Evolutionary conservation across 1,140 invertebrate species (phyloP).

Genomic region (Spodoptera litura): DNA sequence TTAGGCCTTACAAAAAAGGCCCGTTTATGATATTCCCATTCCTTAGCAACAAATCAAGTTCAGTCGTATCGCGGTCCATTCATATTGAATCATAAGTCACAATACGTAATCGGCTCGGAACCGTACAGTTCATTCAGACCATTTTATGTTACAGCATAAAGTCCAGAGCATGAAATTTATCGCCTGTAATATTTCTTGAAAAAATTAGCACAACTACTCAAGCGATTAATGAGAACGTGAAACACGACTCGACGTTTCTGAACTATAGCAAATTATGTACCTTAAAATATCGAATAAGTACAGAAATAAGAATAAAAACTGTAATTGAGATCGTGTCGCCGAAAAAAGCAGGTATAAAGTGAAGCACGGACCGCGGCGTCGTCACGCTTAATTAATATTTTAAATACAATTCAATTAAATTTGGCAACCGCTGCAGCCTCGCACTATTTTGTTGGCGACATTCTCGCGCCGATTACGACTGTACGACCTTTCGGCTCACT

Average conservation of each 20-base stretch:
- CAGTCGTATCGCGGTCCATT: slow-evolving; percentile 43
- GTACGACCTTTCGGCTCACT: slow-evolving; percentile 51
- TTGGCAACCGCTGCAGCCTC: slow-evolving; percentile 60
- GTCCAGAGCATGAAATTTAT: slow-evolving; percentile 75
- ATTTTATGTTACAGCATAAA: slow-evolving; percentile 73
- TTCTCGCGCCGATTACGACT: slow-evolving; percentile 21
- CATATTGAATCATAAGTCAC: slow-evolving; percentile 57
- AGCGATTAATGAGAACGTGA: slow-evolving; percentile 81
- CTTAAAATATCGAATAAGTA: slow-evolving; percentile 77
- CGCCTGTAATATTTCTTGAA: slow-evolving; percentile 73
- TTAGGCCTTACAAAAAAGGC: slow-evolving; percentile 3
- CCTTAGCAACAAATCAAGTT: slow-evolving; percentile 47
- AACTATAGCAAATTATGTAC: slow-evolving; percentile 76
- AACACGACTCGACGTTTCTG: slow-evolving; percentile 73
- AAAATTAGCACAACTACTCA: slow-evolving; percentile 83
- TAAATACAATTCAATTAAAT: slow-evolving; percentile 82
- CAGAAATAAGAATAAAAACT: slow-evolving; percentile 65
- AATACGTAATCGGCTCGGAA: slow-evolving; percentile 55
- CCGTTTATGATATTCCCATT: slow-evolving; percentile 20
- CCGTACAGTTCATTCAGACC: slow-evolving; percentile 50
- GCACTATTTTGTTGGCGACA: slow-evolving; percentile 53
- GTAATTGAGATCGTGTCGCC: slow-evolving; percentile 72
- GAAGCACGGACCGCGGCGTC: slow-evolving; percentile 62
- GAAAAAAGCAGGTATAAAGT: slow-evolving; percentile 77
- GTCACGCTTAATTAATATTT: slow-evolving; percentile 82